Evolutionary conservation across 2,888 invertebrate species (phyloP).

Genomic region (Morinoia aosen): DNA sequence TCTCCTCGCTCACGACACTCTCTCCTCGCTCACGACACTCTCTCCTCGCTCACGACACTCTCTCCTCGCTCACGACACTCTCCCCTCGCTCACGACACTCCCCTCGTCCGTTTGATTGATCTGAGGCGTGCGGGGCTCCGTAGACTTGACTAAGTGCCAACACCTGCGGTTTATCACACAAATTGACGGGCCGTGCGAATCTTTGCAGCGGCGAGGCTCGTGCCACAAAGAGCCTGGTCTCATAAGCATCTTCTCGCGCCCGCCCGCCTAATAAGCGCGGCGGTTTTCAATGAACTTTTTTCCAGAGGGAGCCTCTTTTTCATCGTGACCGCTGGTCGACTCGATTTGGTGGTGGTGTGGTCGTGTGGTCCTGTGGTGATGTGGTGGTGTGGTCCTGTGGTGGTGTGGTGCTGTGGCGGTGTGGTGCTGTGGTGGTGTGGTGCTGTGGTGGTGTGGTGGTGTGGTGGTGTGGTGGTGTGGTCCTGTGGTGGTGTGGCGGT

Average conservation of each 20-base stretch:
- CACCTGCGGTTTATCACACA: background rate
- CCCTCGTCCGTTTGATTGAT: background rate
- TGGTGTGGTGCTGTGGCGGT: too few species aligned
- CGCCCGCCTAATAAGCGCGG: background rate
- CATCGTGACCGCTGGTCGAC: too few species aligned
- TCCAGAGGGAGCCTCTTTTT: too few species aligned
- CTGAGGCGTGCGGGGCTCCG: background rate
- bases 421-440: too few species aligned
- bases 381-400: too few species aligned
- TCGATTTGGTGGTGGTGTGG: too few species aligned
- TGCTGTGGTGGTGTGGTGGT: too few species aligned
- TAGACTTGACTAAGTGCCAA: conserved; percentile 28
- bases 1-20: too few species aligned
- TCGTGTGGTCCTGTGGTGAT: too few species aligned
- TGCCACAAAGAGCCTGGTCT: background rate
- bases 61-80: background rate
- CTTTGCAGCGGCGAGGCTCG: background rate
- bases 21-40: background rate
- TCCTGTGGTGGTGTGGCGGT: too few species aligned
- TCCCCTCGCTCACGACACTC: background rate
- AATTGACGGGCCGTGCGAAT: background rate
- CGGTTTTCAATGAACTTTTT: background rate
- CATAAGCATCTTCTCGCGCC: background rate
- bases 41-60: background rate
- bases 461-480: too few species aligned